phyloP scores from a whole-genome alignment of 2,888 invertebrate genomes.

The Ochlodes sylvanus region DNA sequence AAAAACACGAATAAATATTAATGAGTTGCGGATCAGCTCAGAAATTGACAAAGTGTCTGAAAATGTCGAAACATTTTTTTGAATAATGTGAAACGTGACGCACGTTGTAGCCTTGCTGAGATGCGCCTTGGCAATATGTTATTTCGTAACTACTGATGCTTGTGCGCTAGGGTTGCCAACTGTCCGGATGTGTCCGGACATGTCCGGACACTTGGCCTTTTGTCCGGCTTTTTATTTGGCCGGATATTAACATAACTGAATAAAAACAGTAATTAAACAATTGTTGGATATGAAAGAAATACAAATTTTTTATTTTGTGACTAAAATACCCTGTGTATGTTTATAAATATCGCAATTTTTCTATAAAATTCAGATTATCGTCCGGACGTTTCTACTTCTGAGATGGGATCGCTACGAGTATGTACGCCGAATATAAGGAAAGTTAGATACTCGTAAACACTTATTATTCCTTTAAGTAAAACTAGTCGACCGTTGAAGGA shows the following conservation, averaged over 20 bases:
- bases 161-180: not conserved
- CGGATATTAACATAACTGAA: too few relatives aligned
- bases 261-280: too few relatives aligned
- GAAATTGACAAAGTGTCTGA: constrained; percentile 61
- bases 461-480: constrained; percentile 14
- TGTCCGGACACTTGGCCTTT: too few relatives aligned
- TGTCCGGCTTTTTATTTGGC: too few relatives aligned
- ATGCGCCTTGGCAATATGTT: constrained; percentile 56
- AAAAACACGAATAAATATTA: constrained; percentile 69
- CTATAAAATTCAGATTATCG: too few relatives aligned
- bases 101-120: constrained; percentile 71
- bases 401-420: too few relatives aligned
- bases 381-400: too few relatives aligned
- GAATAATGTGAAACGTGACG: constrained; percentile 77
- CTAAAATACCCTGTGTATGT: too few relatives aligned
- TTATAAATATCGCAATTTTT: too few relatives aligned
- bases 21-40: constrained; percentile 50
- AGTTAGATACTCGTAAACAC: constrained; percentile 29
- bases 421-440: constrained; percentile 38
- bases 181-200: too few relatives aligned
- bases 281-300: too few relatives aligned
- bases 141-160: constrained; percentile 60
- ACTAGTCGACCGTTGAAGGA: constrained; percentile 40
- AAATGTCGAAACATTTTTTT: constrained; percentile 69
- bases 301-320: too few relatives aligned